These are phyloP conservation scores for Melanocharis versteri DNA, from an alignment of 2,113 vertebrate genomes.

Conservation along the genomic window DNA sequence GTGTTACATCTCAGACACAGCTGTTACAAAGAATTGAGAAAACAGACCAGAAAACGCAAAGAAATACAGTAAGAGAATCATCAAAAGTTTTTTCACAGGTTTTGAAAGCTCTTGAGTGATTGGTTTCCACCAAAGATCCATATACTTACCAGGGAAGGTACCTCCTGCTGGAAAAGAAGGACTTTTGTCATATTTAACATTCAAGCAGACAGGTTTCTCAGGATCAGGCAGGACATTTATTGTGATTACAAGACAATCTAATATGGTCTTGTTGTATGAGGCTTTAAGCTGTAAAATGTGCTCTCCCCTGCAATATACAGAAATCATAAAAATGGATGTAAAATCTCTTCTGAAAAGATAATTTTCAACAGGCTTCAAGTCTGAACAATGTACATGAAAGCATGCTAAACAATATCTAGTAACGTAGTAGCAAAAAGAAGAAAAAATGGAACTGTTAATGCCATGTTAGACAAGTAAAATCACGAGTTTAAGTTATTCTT, in stretches of 20 bases:
- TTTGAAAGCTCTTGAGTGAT: not conserved
- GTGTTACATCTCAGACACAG: not conserved
- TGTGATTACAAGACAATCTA: slow-evolving; percentile 78
- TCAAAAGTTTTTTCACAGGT: not conserved
- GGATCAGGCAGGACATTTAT: slow-evolving; percentile 85
- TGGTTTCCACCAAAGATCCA: not conserved
- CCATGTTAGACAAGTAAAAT: not conserved
- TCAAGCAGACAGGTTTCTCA: slow-evolving; percentile 79
- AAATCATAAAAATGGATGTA: not conserved
- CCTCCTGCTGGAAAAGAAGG: slow-evolving; percentile 77
- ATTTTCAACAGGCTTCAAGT: not conserved
- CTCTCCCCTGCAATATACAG: slow-evolving; percentile 77
- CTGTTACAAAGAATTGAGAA: not conserved
- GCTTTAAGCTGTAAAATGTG: slow-evolving; percentile 78
- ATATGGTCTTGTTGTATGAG: slow-evolving; percentile 65
- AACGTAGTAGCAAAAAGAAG: not conserved
- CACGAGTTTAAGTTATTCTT: not conserved
- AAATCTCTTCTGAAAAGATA: not conserved
- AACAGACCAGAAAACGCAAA: not conserved
- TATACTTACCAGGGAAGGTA: slow-evolving; percentile 82
- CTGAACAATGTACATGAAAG: not conserved
- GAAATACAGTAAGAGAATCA: not conserved
- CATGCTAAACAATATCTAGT: not conserved
- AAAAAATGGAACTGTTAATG: not conserved
- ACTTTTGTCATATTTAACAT: slow-evolving; percentile 77